Evolutionary conservation across 2,888 invertebrate genomes (phyloP).

Genomic region (Carpatolechia fugitivella): DNA sequence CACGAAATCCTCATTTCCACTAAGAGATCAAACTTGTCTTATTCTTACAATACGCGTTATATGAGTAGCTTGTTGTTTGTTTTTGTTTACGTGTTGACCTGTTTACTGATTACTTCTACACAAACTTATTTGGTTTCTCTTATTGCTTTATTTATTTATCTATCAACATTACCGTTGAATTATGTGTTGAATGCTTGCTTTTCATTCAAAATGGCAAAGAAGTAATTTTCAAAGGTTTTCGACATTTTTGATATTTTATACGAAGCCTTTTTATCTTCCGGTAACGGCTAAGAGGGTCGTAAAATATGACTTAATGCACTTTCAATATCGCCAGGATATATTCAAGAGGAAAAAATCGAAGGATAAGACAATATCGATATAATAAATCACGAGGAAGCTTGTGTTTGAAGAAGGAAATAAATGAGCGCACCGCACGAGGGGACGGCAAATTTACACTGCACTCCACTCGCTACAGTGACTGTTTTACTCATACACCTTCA

Average conservation of each 20-base stretch:
- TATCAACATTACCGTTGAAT: neutral
- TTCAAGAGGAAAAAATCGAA: conserved; percentile 6
- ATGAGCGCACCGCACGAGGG: conserved; percentile 62
- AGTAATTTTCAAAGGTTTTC: neutral
- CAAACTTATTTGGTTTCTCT: neutral
- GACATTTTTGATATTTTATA: neutral
- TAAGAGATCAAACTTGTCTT: neutral
- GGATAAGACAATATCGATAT: conserved; percentile 40
- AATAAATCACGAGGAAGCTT: conserved; percentile 54
- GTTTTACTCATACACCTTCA: conserved; percentile 54
- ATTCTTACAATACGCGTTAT: neutral
- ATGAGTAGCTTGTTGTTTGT: neutral
- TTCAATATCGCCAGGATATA: conserved; percentile 11
- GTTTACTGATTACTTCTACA: conserved; percentile 6
- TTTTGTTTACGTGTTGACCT: conserved; percentile 1
- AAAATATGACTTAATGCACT: conserved; percentile 12
- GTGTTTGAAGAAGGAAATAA: conserved; percentile 54
- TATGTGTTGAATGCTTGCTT: neutral
- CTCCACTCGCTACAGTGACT: conserved; percentile 68
- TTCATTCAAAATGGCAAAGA: neutral
- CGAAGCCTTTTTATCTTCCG: conserved; percentile 8
- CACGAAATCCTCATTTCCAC: neutral
- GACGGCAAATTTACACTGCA: conserved; percentile 73
- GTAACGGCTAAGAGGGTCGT: conserved; percentile 7
- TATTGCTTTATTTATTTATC: neutral